Percentiles rank a stretch among this genome's conserved stretches.
Evolutionary conservation across 2,888 invertebrate species (phyloP).

Genomic region (Byasa hedistus): DNA sequence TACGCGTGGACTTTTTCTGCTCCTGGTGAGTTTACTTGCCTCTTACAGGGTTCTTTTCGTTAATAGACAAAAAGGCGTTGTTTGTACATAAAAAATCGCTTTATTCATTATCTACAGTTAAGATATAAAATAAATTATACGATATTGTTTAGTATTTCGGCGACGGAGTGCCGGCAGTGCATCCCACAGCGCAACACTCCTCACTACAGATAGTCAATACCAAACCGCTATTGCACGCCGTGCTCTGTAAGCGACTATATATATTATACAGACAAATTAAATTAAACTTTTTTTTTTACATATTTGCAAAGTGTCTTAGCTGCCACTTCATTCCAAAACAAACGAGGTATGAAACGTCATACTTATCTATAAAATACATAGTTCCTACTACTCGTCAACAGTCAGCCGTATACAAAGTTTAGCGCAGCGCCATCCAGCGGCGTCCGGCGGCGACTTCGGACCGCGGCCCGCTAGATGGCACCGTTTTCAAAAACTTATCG

Average conservation of each 20-base stretch:
- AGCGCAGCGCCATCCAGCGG: conserved; percentile 30
- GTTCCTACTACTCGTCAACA: conserved; percentile 30
- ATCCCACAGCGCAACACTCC: conserved; percentile 42
- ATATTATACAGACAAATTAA: conserved; percentile 29
- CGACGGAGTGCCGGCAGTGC: conserved; percentile 58
- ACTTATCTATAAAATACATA: conserved; percentile 29
- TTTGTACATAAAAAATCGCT: conserved; percentile 75
- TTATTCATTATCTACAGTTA: conserved; percentile 79
- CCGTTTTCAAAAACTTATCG: conserved; percentile 16
- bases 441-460: neutral
- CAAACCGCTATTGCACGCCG: conserved; percentile 44
- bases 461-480: conserved; percentile 24
- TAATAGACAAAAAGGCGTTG: conserved; percentile 29
- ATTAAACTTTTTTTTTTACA: conserved; percentile 15
- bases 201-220: conserved; percentile 32
- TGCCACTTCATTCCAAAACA: conserved; percentile 14
- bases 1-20: no score
- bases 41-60: no score
- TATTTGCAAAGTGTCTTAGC: conserved; percentile 23
- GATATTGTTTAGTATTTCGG: conserved; percentile 60
- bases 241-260: conserved; percentile 37
- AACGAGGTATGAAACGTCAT: conserved; percentile 22
- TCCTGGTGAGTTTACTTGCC: no score
- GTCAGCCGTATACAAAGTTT: conserved; percentile 30
- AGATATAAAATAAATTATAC: conserved; percentile 79